Base-by-base conservation (phyloP, 2,113 vertebrate species). In the Gnathonemus echidnorhynchus region DNA sequence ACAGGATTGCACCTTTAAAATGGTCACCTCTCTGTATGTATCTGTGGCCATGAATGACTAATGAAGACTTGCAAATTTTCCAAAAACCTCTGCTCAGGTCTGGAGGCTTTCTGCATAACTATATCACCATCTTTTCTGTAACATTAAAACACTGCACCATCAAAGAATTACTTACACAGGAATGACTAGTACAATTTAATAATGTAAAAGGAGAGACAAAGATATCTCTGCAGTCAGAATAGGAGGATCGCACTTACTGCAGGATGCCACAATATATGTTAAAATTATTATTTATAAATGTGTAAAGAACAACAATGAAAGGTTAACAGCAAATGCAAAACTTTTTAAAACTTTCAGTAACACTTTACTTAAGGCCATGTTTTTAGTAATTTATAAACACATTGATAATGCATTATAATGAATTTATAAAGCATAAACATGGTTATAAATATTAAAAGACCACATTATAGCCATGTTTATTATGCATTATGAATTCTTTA, bases 241-340 rank as follows among this genome's bases (percentile, higher is more conserved):
- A 85, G 46, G 11, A 50, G 45, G 24, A 49, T 86, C 45, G 4
- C 24, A 13, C 21, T 86, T 3, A 46, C 83, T 49, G 3, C 9
- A 86, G 24, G 42, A 86, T 50, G 9, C 46, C 24, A 49, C 21
- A 21, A n/a, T 46, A 86, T 45, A 48, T 24, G 46, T 9, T 6
- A 48, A 86, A 86, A 86, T 86, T 86, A 48, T 48, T n/a, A 66
- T n/a, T 58, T 27, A 66, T 70, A 70, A 70, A 70, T 70, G 62
- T 50, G 2, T 50, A 50, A 21, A 42, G 31, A 80, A 86, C 46
- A 46, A 86, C 84, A 80, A 42, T 35, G 31, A 77, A 19, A 77
- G 70, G 31, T 77, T 77, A 77, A 35, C 70, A 39, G 80, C 46
- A 49, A 50, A 86, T 49, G 21, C n/a, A 27, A 27, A 31, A 70